Conservation (phyloP, 2,888 invertebrate species). For the Mythimna lalbum region DNA sequence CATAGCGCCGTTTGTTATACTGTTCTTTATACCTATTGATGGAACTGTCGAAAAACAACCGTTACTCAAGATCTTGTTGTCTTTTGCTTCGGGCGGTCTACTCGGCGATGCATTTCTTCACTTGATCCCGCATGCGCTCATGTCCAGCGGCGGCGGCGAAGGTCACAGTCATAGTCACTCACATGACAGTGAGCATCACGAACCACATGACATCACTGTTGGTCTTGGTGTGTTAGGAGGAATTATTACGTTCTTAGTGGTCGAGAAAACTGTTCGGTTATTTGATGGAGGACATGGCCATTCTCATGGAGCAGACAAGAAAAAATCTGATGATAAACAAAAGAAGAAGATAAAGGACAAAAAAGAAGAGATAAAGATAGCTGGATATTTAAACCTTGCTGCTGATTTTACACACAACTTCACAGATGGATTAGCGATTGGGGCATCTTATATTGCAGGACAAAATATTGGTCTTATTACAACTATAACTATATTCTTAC, state of each 20-base stretch:
- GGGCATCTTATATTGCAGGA: slow-evolving; percentile 98
- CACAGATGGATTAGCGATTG: slow-evolving; percentile 99
- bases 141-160: slow-evolving; percentile 75
- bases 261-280: slow-evolving; percentile 97
- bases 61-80: slow-evolving; percentile 96
- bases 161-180: slow-evolving; percentile 87
- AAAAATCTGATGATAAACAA: slow-evolving; percentile 82
- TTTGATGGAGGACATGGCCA: slow-evolving; percentile 96
- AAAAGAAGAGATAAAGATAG: slow-evolving; percentile 86
- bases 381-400: slow-evolving; percentile 98
- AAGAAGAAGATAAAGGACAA: slow-evolving; percentile 82
- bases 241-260: slow-evolving; percentile 97
- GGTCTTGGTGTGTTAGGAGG: slow-evolving; percentile 98
- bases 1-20: slow-evolving; percentile 97
- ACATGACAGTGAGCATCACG: slow-evolving; percentile 86
- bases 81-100: slow-evolving; percentile 98
- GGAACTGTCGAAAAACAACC: slow-evolving; percentile 96
- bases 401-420: slow-evolving; percentile 99
- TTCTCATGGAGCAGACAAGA: slow-evolving; percentile 90
- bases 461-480: slow-evolving; percentile 96
- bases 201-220: slow-evolving; percentile 95
- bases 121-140: slow-evolving; percentile 98
- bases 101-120: slow-evolving; percentile 99
- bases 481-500: slow-evolving; percentile 98
- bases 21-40: slow-evolving; percentile 98